Conservation (phyloP, 2,113 vertebrate species). For the Nycticorax nycticorax region DNA sequence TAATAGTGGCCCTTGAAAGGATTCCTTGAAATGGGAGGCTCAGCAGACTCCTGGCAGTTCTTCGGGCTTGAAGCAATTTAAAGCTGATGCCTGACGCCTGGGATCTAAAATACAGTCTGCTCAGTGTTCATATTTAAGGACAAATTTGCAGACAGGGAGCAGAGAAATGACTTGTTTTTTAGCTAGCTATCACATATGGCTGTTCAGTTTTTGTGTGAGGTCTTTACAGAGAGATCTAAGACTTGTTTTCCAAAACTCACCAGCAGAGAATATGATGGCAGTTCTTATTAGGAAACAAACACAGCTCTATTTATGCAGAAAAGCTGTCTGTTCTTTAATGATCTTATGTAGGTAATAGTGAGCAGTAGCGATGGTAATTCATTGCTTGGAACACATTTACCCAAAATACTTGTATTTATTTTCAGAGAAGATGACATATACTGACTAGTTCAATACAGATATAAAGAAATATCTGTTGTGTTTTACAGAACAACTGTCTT, state of each 20-base stretch:
- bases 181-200: constrained; percentile 33
- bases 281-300: constrained; percentile 47
- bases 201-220: constrained; percentile 27
- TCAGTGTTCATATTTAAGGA: not conserved
- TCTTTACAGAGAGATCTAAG: constrained; percentile 7
- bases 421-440: constrained; percentile 34
- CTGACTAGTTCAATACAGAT: constrained; percentile 26
- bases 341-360: constrained; percentile 42
- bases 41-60: not conserved
- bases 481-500: constrained; percentile 49
- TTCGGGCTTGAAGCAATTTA: not conserved
- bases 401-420: constrained; percentile 35
- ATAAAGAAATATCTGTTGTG: constrained; percentile 50
- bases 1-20: not conserved
- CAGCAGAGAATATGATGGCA: constrained; percentile 17
- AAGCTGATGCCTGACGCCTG: not conserved
- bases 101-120: not conserved
- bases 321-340: constrained; percentile 8
- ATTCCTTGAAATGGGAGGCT: not conserved
- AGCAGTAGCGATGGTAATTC: not conserved
- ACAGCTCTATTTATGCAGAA: constrained; percentile 36
- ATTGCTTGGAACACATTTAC: not conserved
- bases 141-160: constrained; percentile 29
- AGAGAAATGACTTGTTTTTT: constrained; percentile 14
- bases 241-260: constrained; percentile 38